Evolutionary conservation across 2,113 vertebrate species (phyloP).

Genomic region (Condylura cristata): DNA sequence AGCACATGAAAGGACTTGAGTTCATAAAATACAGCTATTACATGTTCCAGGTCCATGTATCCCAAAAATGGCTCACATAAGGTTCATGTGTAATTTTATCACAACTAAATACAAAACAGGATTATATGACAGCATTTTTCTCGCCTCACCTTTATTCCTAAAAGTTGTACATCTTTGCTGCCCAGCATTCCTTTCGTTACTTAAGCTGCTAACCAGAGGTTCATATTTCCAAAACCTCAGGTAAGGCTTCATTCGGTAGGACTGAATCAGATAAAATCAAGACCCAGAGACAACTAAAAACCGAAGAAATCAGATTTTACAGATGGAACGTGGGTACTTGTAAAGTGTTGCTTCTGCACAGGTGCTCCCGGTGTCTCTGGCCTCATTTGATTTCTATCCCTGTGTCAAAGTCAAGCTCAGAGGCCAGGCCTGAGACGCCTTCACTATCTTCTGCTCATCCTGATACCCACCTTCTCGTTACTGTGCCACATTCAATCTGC

Average conservation of each 20-base stretch:
- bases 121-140: not conserved
- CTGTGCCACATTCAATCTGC: not conserved
- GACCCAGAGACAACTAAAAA: not conserved
- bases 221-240: not conserved
- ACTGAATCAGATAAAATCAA: conserved; percentile 3
- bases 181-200: not conserved
- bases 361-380: not conserved
- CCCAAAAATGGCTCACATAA: not conserved
- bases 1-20: not conserved
- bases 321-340: not conserved
- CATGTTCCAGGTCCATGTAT: not conserved
- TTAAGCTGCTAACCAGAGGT: conserved; percentile 11
- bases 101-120: not conserved
- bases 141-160: not conserved
- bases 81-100: not conserved
- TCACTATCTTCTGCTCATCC: not conserved
- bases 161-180: conserved; percentile 6
- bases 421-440: not conserved
- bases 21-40: not conserved
- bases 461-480: not conserved
- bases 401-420: not conserved
- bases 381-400: not conserved
- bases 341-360: not conserved
- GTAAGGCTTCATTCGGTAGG: conserved; percentile 52
- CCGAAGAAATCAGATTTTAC: not conserved